Evolutionary conservation across 1,140 invertebrate genomes (phyloP), one percentile per base, ranked within the genome.

Genomic region (Drosophila pruinosa): DNA sequence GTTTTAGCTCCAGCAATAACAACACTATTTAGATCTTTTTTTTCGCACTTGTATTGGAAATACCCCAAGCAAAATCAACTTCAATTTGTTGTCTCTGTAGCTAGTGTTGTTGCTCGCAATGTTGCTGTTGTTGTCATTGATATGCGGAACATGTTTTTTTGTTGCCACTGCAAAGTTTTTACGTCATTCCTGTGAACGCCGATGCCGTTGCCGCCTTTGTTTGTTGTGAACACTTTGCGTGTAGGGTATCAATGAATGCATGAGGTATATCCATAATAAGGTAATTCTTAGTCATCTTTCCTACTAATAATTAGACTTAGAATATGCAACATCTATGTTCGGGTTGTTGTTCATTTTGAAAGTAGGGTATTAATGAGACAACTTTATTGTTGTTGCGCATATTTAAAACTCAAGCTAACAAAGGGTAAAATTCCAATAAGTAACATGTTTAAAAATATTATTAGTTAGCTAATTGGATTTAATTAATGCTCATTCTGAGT

Each of bases 131-230:
- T 58, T 83, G 64, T 48, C 43, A 78, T 88, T 88, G 78, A 88
- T 82, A 88, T 88, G 82, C 82, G 83, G 78, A 89, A 88, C 82
- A 83, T 88, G 82, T 82, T 88, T 78, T 72, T 12, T 34, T 73
- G 62, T 85, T 79, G 73, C 75, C 68, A 64, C 59, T 85, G 71
- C 61, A 61, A 56, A 72, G 69, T 63, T 61, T 86, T 86, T 86
- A 88, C 82, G 82, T 86, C 82, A 86, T 75, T 85, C 58, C 56
- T 71, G 76, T 47, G 62, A 68, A 59, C 59, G 6, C 2, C 62
- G 41, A 12, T 17, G 59, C 7, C 15, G 38, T 26, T 17, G n/a
- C 2, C 64, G 58, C 14, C 28, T 52, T 4, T n/a, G 52, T 63
- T 76, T 75, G 19, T 79, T 83, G 64, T 75, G 43, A 77, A 54